Conservation (phyloP, 2,797 vertebrate species). For the Cuculus canorus region DNA sequence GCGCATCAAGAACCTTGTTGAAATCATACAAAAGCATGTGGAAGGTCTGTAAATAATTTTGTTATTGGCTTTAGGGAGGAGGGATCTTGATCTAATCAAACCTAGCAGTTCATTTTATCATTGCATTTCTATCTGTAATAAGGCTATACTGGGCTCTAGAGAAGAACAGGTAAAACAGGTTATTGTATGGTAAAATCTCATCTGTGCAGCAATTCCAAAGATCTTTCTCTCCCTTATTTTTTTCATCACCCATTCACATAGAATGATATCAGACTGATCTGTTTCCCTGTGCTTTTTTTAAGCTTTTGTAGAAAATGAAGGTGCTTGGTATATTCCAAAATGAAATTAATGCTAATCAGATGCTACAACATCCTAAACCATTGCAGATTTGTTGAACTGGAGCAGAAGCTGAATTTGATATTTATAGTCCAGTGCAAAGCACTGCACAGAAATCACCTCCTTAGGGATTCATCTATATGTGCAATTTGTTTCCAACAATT, state of each 20-base stretch:
- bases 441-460: background rate
- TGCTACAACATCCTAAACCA: background rate
- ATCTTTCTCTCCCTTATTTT: background rate
- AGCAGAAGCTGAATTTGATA: background rate
- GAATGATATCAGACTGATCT: background rate
- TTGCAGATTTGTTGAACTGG: background rate
- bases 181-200: background rate
- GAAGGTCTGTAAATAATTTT: conserved; percentile 83
- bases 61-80: background rate
- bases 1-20: conserved; percentile 95
- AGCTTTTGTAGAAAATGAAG: background rate
- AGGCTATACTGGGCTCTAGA: background rate
- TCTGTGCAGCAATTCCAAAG: background rate
- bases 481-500: background rate
- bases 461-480: background rate
- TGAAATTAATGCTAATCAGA: background rate
- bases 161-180: background rate
- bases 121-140: background rate
- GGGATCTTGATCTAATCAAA: background rate
- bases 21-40: conserved; percentile 92
- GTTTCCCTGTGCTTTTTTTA: background rate
- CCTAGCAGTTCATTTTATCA: background rate
- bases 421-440: background rate
- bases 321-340: background rate
- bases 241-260: background rate